A percentile compares a stretch with the other conserved stretches of the same genome.
Conservation (phyloP, 2,888 invertebrate species). For the Rhodophaea formosa region DNA sequence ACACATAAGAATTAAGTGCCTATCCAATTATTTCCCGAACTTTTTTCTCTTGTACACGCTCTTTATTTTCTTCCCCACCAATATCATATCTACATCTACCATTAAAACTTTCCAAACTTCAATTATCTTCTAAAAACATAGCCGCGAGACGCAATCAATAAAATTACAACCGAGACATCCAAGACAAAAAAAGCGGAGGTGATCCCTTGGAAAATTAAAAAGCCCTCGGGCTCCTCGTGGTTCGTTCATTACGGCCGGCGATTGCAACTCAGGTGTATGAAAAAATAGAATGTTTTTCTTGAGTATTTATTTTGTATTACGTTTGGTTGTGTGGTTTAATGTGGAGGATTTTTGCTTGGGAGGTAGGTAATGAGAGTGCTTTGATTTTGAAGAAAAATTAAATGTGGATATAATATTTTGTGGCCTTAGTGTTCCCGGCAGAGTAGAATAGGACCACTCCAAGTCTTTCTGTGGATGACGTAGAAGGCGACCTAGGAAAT, state of each 20-base stretch:
- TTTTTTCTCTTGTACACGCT: too few species aligned
- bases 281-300: constrained; percentile 27
- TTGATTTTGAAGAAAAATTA: too few species aligned
- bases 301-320: constrained; percentile 14
- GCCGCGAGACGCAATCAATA: constrained; percentile 11
- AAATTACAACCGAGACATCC: constrained; percentile 3
- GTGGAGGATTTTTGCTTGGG: neutral
- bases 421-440: too few species aligned
- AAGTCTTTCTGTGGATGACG: too few species aligned
- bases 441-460: too few species aligned
- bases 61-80: too few species aligned
- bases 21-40: too few species aligned
- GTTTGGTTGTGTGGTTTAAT: constrained; percentile 4
- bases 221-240: constrained; percentile 73
- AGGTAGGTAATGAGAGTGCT: too few species aligned
- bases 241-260: constrained; percentile 60
- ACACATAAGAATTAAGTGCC: too few species aligned
- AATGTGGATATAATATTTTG: too few species aligned
- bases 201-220: constrained; percentile 79
- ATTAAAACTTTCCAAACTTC: constrained; percentile 5
- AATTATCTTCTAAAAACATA: constrained; percentile 16
- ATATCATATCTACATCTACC: neutral
- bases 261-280: constrained; percentile 64
- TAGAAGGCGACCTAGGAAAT: too few species aligned
- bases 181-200: constrained; percentile 54